Percentiles rank a stretch among this genome's conserved stretches.
These are phyloP conservation scores for Limnephilus auricula DNA, from an alignment of 2,888 invertebrate species.

Conservation along the genomic window DNA sequence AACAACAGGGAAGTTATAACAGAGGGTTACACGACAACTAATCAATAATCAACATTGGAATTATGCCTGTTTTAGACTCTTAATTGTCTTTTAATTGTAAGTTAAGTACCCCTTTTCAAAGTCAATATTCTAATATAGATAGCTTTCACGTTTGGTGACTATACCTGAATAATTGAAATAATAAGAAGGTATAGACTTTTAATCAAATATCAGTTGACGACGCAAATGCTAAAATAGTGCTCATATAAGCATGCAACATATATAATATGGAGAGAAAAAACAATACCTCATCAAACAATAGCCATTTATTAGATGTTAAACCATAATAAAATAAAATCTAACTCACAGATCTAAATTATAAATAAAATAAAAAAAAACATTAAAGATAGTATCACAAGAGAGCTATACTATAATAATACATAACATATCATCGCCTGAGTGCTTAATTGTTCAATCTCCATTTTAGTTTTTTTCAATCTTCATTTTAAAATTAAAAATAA, in stretches of 20 bases:
- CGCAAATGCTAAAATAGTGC: background rate
- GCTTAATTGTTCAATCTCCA: too few species aligned
- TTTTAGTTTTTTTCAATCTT: too few species aligned
- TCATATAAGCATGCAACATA: background rate
- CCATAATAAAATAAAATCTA: too few species aligned
- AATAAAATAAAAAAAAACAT: too few species aligned
- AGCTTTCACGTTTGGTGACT: background rate
- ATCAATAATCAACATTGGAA: background rate
- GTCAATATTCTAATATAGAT: background rate
- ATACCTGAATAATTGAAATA: background rate
- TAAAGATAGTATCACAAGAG: too few species aligned
- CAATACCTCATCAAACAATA: background rate
- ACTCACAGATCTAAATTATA: too few species aligned
- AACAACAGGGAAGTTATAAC: slow-evolving; percentile 14
- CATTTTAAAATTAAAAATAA: too few species aligned
- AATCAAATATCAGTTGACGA: background rate
- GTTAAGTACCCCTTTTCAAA: background rate
- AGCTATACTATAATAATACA: too few species aligned
- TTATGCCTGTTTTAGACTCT: background rate
- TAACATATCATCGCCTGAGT: too few species aligned
- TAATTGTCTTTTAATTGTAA: background rate
- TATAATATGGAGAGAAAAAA: background rate
- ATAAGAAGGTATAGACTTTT: background rate
- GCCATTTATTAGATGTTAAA: too few species aligned
- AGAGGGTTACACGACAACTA: slow-evolving; percentile 31